Conservation (phyloP, 2,797 vertebrate species). For the Ataeniobius toweri region DNA sequence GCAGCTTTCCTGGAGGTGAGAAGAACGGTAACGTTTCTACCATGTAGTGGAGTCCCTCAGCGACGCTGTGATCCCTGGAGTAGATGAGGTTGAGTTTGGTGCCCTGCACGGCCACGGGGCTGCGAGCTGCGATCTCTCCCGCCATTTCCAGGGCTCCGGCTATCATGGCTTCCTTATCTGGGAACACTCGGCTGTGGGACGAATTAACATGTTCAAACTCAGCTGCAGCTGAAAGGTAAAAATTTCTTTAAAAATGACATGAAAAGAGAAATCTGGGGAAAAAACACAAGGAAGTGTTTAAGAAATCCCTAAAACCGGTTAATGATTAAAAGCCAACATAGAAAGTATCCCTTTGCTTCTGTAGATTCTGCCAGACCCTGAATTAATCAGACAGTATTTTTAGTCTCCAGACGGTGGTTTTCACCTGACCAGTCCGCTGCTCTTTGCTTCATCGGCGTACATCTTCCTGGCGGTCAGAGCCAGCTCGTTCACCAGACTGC, state of each 20-base stretch:
- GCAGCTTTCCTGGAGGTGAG: no score
- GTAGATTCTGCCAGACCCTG: no score
- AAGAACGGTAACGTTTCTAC: conserved; percentile 56
- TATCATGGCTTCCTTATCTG: conserved; percentile 84
- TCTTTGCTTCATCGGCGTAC: conserved; percentile 88
- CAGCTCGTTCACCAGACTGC: conserved; percentile 87
- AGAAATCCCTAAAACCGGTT: no score
- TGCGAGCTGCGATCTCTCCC: conserved; percentile 83
- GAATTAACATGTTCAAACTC: not conserved
- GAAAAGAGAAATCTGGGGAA: no score
- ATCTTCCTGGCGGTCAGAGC: conserved; percentile 87
- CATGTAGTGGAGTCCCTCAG: conserved; percentile 82
- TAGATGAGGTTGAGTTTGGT: conserved; percentile 90
- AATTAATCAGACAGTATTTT: not conserved
- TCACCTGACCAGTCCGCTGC: conserved; percentile 89
- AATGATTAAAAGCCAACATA: no score
- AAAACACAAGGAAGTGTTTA: no score
- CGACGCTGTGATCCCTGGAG: conserved; percentile 85
- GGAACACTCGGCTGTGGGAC: conserved; percentile 84
- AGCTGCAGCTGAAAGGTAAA: not conserved
- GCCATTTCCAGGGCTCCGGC: conserved; percentile 83
- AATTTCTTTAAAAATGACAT: no score
- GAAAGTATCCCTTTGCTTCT: no score
- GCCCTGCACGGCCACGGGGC: conserved; percentile 89
- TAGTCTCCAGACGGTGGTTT: no score